Base-by-base conservation (phyloP, 2,113 vertebrate species). In the Micronycteris hirsuta region DNA sequence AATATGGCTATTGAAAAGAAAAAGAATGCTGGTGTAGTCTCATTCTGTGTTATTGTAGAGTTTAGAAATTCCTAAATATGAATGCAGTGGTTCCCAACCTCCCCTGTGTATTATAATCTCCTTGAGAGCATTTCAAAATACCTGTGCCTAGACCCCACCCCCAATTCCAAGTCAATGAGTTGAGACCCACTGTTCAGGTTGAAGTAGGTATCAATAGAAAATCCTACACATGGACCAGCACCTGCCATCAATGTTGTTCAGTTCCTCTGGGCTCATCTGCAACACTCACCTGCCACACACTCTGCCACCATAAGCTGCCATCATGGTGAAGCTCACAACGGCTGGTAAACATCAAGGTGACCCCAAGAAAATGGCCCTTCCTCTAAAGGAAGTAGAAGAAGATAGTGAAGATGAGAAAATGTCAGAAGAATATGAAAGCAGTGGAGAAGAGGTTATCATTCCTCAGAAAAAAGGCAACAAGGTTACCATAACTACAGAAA, bases 341-440 rank as follows among this genome's bases (percentile, higher is more conserved):
- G 98, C 98, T 52, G 98, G 98, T 63, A 99, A 99, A 96, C 99
- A 99, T 67, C 99, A 99, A 93, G 89, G 96, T 0, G 98, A 98
- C 2, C 98, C 98, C 61, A 99, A 99, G 98, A 99, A 99, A 97
- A 98, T 99, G 97, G 99, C 99, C 15, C 99, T 99, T 63, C 99
- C 99, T 2, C 99, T 99, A 0, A 99, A 99, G 0, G 99, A 99
- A 97, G 98, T 99, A 20, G 98, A 99, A 0, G 99, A 99, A 61
- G 98, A 98, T 0, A 99, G 98, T 0, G 98, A 99, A 65, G 98
- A 99, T 81, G 99, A 99, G 14, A 99, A 99, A 81, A 99, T 99
- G 3, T 98, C 98, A 0, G 98, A 98, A 0, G 99, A 99, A 78
- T 98, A 99, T 0, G 99, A 99, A 0, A 99, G 98, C 94, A 99